Base-by-base conservation (phyloP, 2,888 invertebrate genomes). In the Perizoma flavofasciatum region DNA sequence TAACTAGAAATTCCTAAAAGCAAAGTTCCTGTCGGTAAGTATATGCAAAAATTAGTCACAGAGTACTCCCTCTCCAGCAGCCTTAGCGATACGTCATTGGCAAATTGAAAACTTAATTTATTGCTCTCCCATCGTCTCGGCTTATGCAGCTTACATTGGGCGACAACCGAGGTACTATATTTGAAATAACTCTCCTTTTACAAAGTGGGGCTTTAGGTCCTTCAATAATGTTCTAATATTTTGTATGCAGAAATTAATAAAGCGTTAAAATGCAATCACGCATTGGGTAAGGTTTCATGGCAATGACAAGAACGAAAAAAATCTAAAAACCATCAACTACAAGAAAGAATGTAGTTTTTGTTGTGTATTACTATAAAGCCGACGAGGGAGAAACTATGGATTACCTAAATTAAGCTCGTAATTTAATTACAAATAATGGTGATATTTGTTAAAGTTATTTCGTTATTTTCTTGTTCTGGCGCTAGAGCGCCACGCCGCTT, bases 101-200 rank as follows among this genome's bases (percentile, higher is more conserved):
- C 76, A 85, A 86, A 85, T 85, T 85, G 86, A 82, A 85, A 85
- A 84, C 77, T 79, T 83, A 85, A 85, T 86, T 86, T 85, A 86
- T 82, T 75, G 81, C 75, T 75, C 77, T 79, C 74, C 73, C 76
- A 78, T 76, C 78, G 78, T 74, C 73, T 78, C 79, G 80, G 85
- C 82, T 83, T 83, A 82, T 75, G 73, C 76, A 81, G 82, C 81
- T 81, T 82, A 80, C 79, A 71, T 72, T 69, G 68, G 72, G 71
- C 79, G 85, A 79, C 84, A 82, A 72, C 68, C 72, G 65, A 68
- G 78, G 80, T 81, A 81, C 80, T 75, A 75, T 78, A 78, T 76
- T 78, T 74, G 68, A 67, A 67, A 67, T 63, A 63, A 57, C 56
- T 64, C 55, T 65, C 66, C 59, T 61, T 49, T 48, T 61, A 44